Evolutionary conservation across 2,113 vertebrate genomes (phyloP).

Genomic region (Melanotaenia duboulayi): DNA sequence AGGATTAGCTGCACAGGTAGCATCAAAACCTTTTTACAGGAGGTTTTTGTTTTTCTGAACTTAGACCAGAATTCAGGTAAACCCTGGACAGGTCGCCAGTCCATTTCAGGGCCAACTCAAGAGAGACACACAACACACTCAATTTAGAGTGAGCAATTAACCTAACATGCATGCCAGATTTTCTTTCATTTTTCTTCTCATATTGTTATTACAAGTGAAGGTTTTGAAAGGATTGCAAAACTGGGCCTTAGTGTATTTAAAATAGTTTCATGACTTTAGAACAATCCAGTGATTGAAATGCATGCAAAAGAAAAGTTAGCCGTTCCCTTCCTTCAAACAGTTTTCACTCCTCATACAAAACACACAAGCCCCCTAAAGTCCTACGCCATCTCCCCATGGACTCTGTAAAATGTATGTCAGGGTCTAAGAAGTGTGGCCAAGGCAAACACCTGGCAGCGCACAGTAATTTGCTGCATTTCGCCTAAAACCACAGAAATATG

Average conservation of each 20-base stretch:
- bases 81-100: too few relatives aligned
- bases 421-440: constrained; percentile 70
- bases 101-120: too few relatives aligned
- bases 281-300: constrained; percentile 11
- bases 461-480: constrained; percentile 66
- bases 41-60: too few relatives aligned
- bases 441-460: constrained; percentile 64
- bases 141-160: too few relatives aligned
- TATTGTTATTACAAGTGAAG: neutral
- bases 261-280: constrained; percentile 20
- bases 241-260: constrained; percentile 6
- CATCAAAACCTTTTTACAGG: too few relatives aligned
- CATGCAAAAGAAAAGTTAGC: constrained; percentile 13
- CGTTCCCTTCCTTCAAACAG: constrained; percentile 34
- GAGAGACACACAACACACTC: too few relatives aligned
- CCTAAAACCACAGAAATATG: constrained; percentile 62
- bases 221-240: constrained; percentile 13
- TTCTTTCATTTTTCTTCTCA: neutral
- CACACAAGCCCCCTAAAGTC: constrained; percentile 37
- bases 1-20: too few relatives aligned
- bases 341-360: constrained; percentile 40
- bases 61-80: too few relatives aligned
- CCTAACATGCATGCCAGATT: too few relatives aligned
- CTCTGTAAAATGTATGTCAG: constrained; percentile 70
- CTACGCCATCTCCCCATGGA: constrained; percentile 46